Conservation (phyloP, 2,797 vertebrate genomes). For the Semotilus atromaculatus region DNA sequence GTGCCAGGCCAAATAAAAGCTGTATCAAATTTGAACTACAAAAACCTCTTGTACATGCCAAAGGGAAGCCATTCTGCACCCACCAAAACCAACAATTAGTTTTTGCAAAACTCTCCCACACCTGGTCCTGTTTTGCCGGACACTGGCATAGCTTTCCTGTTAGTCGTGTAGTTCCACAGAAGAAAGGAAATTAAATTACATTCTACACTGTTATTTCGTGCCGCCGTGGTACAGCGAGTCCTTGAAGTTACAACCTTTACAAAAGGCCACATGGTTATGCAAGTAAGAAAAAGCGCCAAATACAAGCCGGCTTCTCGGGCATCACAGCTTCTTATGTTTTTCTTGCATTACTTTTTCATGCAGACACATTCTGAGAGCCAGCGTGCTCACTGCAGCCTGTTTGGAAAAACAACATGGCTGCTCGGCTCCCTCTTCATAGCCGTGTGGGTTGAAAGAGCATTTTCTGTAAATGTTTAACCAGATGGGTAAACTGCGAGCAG, state of each 20-base stretch:
- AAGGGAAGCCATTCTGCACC: conserved; percentile 11
- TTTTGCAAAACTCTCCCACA: conserved; percentile 22
- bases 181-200: conserved; percentile 51
- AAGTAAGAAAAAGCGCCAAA: conserved; percentile 42
- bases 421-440: conserved; percentile 36
- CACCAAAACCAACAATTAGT: conserved; percentile 32
- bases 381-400: conserved; percentile 43
- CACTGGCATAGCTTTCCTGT: conserved; percentile 32
- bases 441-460: conserved; percentile 33
- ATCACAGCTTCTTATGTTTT: conserved; percentile 53
- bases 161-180: conserved; percentile 38
- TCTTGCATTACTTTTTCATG: conserved; percentile 53
- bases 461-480: conserved; percentile 59
- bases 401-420: conserved; percentile 53
- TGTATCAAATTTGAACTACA: background rate
- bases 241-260: conserved; percentile 45
- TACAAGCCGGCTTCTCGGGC: conserved; percentile 25
- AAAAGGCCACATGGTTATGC: conserved; percentile 48
- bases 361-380: conserved; percentile 36
- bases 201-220: conserved; percentile 50
- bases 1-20: conserved; percentile 8
- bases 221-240: conserved; percentile 35
- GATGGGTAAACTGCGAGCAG: conserved; percentile 55
- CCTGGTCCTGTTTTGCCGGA: conserved; percentile 38
- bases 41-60: conserved; percentile 7